Conservation (phyloP, 2,888 invertebrate genomes). For the Apantesis nais region DNA sequence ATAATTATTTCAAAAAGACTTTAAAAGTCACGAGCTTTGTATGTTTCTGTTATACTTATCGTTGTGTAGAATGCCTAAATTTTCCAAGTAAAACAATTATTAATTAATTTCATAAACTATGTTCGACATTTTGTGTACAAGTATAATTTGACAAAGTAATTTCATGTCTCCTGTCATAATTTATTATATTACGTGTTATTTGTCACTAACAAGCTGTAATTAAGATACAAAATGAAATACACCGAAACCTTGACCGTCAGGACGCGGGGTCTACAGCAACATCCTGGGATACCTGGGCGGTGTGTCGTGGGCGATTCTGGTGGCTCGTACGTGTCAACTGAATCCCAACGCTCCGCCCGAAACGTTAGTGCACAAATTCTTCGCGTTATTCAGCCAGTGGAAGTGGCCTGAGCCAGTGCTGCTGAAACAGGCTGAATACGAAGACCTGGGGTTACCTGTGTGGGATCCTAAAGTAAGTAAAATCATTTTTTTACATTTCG, state of each 20-base stretch:
- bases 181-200: neutral
- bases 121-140: too few species aligned
- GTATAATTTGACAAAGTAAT: too few species aligned
- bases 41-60: too few species aligned
- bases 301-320: slow-evolving; percentile 99
- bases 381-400: slow-evolving; percentile 99
- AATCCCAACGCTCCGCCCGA: slow-evolving; percentile 90
- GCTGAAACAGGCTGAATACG: slow-evolving; percentile 95
- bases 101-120: too few species aligned
- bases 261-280: slow-evolving; percentile 99
- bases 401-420: slow-evolving; percentile 99
- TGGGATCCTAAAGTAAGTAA: slow-evolving; percentile 97
- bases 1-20: too few species aligned
- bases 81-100: too few species aligned
- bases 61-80: too few species aligned
- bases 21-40: too few species aligned
- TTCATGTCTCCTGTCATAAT: too few species aligned
- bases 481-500: neutral
- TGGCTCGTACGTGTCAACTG: slow-evolving; percentile 97
- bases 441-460: slow-evolving; percentile 95
- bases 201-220: neutral
- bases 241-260: slow-evolving; percentile 71
- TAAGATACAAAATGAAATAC: neutral
- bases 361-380: slow-evolving; percentile 98
- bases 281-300: slow-evolving; percentile 91